Evolutionary conservation across 2,113 vertebrate genomes (phyloP).

Genomic region (Paraplagusia blochii): DNA sequence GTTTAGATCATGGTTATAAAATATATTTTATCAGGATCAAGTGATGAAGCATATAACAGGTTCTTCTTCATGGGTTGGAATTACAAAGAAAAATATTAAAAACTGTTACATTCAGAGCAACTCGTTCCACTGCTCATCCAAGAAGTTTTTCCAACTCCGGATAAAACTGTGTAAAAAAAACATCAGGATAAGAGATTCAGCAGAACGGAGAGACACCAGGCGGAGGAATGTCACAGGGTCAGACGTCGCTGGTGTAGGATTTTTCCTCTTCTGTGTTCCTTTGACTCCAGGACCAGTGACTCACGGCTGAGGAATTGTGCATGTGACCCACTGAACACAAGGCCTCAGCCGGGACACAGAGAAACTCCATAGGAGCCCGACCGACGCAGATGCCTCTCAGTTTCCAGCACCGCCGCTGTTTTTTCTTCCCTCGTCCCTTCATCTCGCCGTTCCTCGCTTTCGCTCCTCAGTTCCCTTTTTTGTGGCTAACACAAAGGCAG

Average conservation of each 20-base stretch:
- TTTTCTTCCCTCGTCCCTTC: conserved; percentile 25
- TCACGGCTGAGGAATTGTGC: conserved; percentile 60
- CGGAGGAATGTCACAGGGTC: conserved; percentile 34
- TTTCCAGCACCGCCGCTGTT: neutral
- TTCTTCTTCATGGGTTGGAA: too few relatives aligned
- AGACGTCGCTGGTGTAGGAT: conserved; percentile 21
- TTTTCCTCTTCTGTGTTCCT: conserved; percentile 28
- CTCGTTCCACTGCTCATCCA: too few relatives aligned
- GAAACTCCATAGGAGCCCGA: conserved; percentile 27
- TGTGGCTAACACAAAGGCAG: conserved; percentile 47
- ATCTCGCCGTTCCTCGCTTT: conserved; percentile 34
- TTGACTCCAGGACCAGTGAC: conserved; percentile 57
- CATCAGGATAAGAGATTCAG: conserved; percentile 4
- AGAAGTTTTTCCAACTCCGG: too few relatives aligned
- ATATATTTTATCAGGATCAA: too few relatives aligned
- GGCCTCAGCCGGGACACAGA: conserved; percentile 48
- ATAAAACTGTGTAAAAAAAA: conserved; percentile 16
- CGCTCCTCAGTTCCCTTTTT: conserved; percentile 38
- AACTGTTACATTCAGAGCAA: too few relatives aligned
- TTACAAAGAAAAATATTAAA: too few relatives aligned
- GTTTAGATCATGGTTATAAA: too few relatives aligned
- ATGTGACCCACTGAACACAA: conserved; percentile 46
- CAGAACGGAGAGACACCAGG: conserved; percentile 20
- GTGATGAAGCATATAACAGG: too few relatives aligned
- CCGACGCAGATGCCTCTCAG: conserved; percentile 14